phyloP scores from a whole-genome alignment of 2,797 vertebrate species.

The Chaetophractus vellerosus region DNA sequence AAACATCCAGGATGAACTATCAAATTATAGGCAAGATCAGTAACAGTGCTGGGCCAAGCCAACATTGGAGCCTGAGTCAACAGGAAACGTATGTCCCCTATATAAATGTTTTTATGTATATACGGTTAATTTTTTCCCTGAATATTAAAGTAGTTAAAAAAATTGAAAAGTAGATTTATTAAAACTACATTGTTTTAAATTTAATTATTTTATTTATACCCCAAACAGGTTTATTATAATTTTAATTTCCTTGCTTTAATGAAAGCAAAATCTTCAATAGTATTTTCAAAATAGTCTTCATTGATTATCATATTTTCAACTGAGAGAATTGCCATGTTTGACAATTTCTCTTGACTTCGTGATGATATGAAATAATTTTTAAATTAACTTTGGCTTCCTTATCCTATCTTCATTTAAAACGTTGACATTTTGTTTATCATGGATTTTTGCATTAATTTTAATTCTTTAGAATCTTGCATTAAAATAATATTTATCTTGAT shows the following conservation, averaged over 20 bases:
- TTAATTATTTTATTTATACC: slow-evolving; percentile 64
- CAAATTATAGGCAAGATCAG: background rate
- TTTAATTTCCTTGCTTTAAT: slow-evolving; percentile 64
- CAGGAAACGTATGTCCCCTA: slow-evolving; percentile 15
- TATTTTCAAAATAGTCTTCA: slow-evolving; percentile 62
- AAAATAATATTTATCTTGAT: slow-evolving; percentile 2
- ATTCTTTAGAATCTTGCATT: background rate
- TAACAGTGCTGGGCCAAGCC: background rate
- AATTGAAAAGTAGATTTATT: background rate
- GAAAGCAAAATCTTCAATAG: slow-evolving; percentile 59
- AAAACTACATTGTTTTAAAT: slow-evolving; percentile 69
- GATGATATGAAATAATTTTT: slow-evolving; percentile 2
- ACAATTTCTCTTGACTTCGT: slow-evolving; percentile 34
- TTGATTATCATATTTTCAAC: background rate
- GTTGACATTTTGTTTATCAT: background rate
- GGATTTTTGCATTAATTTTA: slow-evolving; percentile 14
- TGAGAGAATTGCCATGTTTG: slow-evolving; percentile 39
- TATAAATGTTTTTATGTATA: slow-evolving; percentile 59
- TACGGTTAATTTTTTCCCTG: slow-evolving; percentile 51
- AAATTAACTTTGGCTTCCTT: background rate
- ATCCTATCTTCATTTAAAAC: slow-evolving; percentile 13
- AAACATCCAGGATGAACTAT: slow-evolving; percentile 16
- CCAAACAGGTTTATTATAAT: slow-evolving; percentile 49
- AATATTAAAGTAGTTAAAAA: slow-evolving; percentile 52
- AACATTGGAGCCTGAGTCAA: background rate